Evolutionary conservation across 1,140 invertebrate genomes (phyloP).

Genomic region (Thalassaphorura encarpata): DNA sequence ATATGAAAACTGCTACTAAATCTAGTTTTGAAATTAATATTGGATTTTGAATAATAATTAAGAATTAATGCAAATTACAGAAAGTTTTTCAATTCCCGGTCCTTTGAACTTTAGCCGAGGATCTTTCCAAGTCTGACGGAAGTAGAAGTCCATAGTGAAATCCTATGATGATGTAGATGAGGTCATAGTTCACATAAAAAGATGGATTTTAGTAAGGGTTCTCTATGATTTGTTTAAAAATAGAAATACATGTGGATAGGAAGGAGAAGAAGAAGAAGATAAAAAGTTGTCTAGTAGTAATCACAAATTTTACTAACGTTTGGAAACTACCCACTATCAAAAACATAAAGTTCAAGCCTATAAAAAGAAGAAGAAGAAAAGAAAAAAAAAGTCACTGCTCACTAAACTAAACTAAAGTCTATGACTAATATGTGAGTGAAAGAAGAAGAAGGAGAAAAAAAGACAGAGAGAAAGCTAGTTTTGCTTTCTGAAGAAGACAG

Average conservation of each 20-base stretch:
- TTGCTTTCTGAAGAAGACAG: slow-evolving; percentile 19
- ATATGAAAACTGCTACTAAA: slow-evolving; percentile 12
- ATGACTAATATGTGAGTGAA: slow-evolving; percentile 10
- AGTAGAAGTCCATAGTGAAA: slow-evolving; percentile 98
- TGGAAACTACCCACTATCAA: neutral
- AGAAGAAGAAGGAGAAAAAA: slow-evolving; percentile 10
- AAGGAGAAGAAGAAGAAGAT: neutral
- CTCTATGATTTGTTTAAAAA: neutral
- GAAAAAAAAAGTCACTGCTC: too few species aligned
- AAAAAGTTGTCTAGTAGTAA: too few species aligned
- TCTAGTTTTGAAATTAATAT: neutral
- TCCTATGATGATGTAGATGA: too few species aligned
- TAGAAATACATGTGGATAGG: neutral
- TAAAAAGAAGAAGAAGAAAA: neutral
- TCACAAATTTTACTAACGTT: neutral
- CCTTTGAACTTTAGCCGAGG: slow-evolving; percentile 81
- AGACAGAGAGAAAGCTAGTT: slow-evolving; percentile 7
- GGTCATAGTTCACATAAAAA: too few species aligned
- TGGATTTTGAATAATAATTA: neutral
- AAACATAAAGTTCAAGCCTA: neutral
- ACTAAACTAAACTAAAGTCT: too few species aligned
- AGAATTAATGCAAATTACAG: slow-evolving; percentile 40
- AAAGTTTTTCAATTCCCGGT: slow-evolving; percentile 75
- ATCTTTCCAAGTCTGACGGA: slow-evolving; percentile 97
- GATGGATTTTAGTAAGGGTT: slow-evolving; percentile 2